Evolutionary conservation across 2,888 invertebrate genomes (phyloP).

Genomic region (Ophion costatus): DNA sequence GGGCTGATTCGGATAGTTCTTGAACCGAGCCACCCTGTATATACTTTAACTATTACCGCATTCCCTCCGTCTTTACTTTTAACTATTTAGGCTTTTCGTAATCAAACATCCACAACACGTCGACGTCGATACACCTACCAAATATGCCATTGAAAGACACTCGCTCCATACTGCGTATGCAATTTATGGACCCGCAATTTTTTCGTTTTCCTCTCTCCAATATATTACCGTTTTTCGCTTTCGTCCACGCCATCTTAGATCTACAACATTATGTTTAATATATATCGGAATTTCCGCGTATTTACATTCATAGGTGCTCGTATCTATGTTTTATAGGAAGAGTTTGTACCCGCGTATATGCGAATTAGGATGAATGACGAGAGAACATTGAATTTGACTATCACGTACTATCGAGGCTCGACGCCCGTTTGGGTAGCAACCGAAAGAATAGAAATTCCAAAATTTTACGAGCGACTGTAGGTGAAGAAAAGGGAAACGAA

Average conservation of each 20-base stretch:
- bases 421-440: too few species aligned
- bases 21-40: background rate
- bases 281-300: conserved; percentile 11
- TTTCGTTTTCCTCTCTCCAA: background rate
- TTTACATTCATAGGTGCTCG: conserved; percentile 19
- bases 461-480: too few species aligned
- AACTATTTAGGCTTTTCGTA: conserved; percentile 5
- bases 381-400: background rate
- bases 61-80: background rate
- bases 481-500: too few species aligned
- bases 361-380: background rate
- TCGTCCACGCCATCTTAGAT: background rate
- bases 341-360: background rate
- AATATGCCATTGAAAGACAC: background rate
- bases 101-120: conserved; percentile 1
- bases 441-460: too few species aligned
- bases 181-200: conserved; percentile 30
- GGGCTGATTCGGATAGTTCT: too few species aligned
- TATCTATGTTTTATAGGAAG: conserved; percentile 25
- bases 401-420: background rate
- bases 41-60: background rate
- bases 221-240: background rate
- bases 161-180: background rate
- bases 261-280: conserved; percentile 37
- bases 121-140: background rate